A percentile compares a stretch with the other conserved stretches of the same genome.
Evolutionary conservation across 2,113 vertebrate species (phyloP).

Genomic region (Lepus timidus): DNA sequence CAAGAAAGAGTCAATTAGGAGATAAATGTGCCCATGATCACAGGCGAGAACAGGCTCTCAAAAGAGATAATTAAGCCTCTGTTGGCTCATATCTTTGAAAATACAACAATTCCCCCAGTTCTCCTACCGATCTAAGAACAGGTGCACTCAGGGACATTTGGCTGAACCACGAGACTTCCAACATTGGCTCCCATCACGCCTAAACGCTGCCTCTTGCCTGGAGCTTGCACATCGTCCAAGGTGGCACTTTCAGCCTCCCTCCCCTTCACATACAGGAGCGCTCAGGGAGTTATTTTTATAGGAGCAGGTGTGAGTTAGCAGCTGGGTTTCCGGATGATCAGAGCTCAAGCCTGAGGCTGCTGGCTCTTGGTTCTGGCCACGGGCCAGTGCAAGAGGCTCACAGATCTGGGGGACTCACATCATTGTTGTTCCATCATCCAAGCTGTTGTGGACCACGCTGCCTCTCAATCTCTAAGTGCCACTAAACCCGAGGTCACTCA

Average conservation of each 20-base stretch:
- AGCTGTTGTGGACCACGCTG: not conserved
- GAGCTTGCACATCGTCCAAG: not conserved
- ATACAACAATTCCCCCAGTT: slow-evolving; percentile 59
- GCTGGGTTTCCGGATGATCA: not conserved
- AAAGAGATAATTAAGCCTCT: slow-evolving; percentile 67
- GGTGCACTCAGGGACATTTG: slow-evolving; percentile 58
- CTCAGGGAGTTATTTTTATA: slow-evolving; percentile 2
- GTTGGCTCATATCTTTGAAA: slow-evolving; percentile 65
- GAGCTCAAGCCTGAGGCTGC: not conserved
- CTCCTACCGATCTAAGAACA: slow-evolving; percentile 59
- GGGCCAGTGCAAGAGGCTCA: not conserved
- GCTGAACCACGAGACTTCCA: slow-evolving; percentile 45
- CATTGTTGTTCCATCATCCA: not conserved
- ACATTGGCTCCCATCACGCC: not conserved
- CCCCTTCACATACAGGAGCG: not conserved
- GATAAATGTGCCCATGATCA: slow-evolving; percentile 66
- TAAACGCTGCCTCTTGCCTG: slow-evolving; percentile 3
- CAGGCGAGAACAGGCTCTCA: slow-evolving; percentile 60
- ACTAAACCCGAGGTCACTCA: not conserved
- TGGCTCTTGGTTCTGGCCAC: not conserved
- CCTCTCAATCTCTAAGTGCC: not conserved
- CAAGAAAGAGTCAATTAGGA: slow-evolving; percentile 72
- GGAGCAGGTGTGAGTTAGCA: slow-evolving; percentile 55
- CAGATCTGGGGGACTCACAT: not conserved
- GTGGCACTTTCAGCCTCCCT: not conserved